Base-by-base conservation (phyloP, 2,888 invertebrate genomes). In the Troides helena region DNA sequence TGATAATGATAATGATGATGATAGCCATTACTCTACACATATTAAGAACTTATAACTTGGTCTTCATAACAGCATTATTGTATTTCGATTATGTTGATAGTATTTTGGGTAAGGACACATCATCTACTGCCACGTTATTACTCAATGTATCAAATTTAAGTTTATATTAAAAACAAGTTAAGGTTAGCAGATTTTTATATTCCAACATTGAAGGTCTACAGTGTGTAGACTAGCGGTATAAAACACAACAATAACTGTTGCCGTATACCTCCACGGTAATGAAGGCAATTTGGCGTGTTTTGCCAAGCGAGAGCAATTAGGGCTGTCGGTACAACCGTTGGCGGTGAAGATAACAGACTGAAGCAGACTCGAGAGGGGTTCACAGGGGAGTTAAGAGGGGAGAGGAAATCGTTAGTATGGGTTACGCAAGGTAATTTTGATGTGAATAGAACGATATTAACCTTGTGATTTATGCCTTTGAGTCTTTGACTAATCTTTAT, bases 271-370 rank as follows among this genome's bases (percentile, higher is more conserved):
- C 77, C 87, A 77, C 81, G 73, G 79, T 88, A 88, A 88, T 88
- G 86, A 85, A 83, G 79, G 79, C 84, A 87, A 88, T 88, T 88
- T 88, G 76, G 78, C 80, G 78, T 85, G 85, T 85, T 86, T 85
- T 81, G 82, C 78, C 78, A 76, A 74, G 66, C 69, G 66, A 58
- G 57, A 30, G 69, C 65, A 66, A 66, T 66, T 75, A 75, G 73
- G 66, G 69, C 68, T 72, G 69, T 73, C 74, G 73, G 71, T 73
- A 74, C 73, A 70, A 65, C 71, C 71, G 68, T 63, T 64, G 61
- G 65, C 56, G n/a, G 61, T 56, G 65, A 56, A 62, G 60, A 68
- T 68, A 64, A 68, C 59, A 62, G 62, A 53, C 63, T 61, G 56
- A n/a, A 43, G 56, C 23, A 30, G 30, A 18, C 23, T n/a, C 30